Evolutionary conservation across 1,140 invertebrate genomes (phyloP), one percentile per base, ranked within the genome.

Genomic region (Drosophila funebris): DNA sequence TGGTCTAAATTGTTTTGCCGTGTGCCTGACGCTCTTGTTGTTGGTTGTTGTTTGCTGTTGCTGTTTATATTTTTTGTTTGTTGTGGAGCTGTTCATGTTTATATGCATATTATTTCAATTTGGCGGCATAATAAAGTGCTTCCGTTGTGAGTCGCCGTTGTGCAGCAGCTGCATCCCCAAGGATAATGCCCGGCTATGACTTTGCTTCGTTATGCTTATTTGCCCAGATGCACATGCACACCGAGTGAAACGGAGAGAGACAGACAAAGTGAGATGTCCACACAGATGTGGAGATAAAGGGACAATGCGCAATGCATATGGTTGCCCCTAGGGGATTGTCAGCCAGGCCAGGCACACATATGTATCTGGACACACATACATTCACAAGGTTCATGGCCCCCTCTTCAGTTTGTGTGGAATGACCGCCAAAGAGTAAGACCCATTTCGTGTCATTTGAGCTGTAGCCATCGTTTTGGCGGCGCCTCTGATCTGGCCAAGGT

Each of bases 61-160:
- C 4, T 24, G 2, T 24, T 24, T 2, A 62, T 48, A 39, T 61
- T 60, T 43, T 61, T 78, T 33, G 29, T 54, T 53, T 66, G 74
- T 67, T 63, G 41, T 31, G 39, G 8, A 16, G 9, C 20, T 44
- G 37, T 63, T 63, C 72, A 73, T 84, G 75, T 84, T 76, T 84
- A 50, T 82, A 60, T 83, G 84, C 83, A 88, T 88, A 88, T 83
- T 88, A 88, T 88, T 88, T 88, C 84, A 88, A 88, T 88, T 88
- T 83, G 84, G 83, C 79, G 78, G 76, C 81, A 78, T 81, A 83
- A 88, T 80, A 74, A 88, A 88, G 83, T 78, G 71, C 68, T 87
- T 81, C 82, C 80, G 69, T 73, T 70, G 66, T 64, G 57, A 44
- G 56, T 43, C 64, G 57, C 46, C 11, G 14, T 52, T 29, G 6